A percentile compares a stretch with the other conserved stretches of the same genome.
Conservation (phyloP, 1,140 invertebrate genomes). For the Solenopsis fugax region DNA sequence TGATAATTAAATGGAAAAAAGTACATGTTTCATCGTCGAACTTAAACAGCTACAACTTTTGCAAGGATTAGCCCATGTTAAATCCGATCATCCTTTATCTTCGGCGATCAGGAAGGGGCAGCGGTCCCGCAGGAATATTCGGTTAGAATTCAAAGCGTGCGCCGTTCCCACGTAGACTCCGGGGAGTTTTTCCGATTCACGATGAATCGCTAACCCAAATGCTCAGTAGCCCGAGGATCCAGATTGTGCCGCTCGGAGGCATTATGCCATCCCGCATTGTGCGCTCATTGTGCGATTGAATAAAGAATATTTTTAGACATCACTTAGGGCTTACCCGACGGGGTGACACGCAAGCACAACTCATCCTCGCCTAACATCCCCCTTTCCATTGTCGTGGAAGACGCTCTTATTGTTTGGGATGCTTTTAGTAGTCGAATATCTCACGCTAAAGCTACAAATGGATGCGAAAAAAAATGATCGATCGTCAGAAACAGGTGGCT, state of each 20-base stretch:
- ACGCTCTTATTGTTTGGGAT: slow-evolving; percentile 70
- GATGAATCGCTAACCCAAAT: slow-evolving; percentile 82
- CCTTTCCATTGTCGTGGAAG: slow-evolving; percentile 62
- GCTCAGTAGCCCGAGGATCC: slow-evolving; percentile 73
- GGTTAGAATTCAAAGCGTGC: slow-evolving; percentile 76
- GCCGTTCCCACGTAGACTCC: slow-evolving; percentile 76
- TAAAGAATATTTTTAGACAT: slow-evolving; percentile 82
- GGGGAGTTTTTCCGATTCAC: slow-evolving; percentile 80
- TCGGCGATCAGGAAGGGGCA: slow-evolving; percentile 37
- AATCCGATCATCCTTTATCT: slow-evolving; percentile 44
- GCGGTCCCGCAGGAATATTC: slow-evolving; percentile 61
- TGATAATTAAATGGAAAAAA: slow-evolving; percentile 17
- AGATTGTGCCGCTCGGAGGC: slow-evolving; percentile 72
- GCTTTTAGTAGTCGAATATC: slow-evolving; percentile 75
- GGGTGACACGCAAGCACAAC: slow-evolving; percentile 79
- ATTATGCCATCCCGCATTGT: slow-evolving; percentile 77
- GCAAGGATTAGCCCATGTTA: slow-evolving; percentile 36
- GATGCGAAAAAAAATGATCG: slow-evolving; percentile 8
- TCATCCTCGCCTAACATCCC: slow-evolving; percentile 77
- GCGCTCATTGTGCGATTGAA: slow-evolving; percentile 79
- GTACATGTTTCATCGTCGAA: neutral
- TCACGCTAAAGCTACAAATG: slow-evolving; percentile 36
- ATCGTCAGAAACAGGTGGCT: slow-evolving; percentile 67
- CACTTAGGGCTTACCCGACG: slow-evolving; percentile 77
- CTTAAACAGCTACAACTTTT: slow-evolving; percentile 36